A percentile compares a stretch with the other conserved stretches of the same genome.
These are phyloP conservation scores for Heliornis fulica DNA, from an alignment of 2,113 vertebrate species.

Conservation along the genomic window DNA sequence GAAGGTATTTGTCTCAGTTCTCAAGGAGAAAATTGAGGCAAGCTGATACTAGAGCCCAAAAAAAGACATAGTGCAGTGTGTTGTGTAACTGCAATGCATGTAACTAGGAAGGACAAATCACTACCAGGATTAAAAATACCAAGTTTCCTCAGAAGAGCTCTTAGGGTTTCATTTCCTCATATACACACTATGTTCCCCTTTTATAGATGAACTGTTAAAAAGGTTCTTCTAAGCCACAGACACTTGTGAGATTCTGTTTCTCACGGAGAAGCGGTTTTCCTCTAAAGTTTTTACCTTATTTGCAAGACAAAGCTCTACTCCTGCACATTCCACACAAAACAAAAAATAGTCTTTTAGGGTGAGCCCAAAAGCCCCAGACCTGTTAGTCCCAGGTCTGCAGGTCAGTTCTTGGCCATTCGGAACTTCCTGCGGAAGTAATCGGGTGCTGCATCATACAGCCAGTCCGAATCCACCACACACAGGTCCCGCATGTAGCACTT, in stretches of 20 bases:
- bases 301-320: background rate
- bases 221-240: background rate
- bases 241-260: background rate
- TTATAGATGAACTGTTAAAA: background rate
- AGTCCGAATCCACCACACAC: constrained; percentile 88
- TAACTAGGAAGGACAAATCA: too few species aligned
- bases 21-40: too few species aligned
- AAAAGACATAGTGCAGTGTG: too few species aligned
- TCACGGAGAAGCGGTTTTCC: background rate
- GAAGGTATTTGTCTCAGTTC: too few species aligned
- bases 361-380: background rate
- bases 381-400: fast-evolving
- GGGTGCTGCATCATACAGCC: constrained; percentile 89
- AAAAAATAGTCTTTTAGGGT: too few species aligned
- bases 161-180: too few species aligned
- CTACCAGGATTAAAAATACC: too few species aligned
- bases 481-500: constrained; percentile 95
- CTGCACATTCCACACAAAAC: background rate
- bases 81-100: too few species aligned
- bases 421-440: constrained; percentile 88
- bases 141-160: too few species aligned
- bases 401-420: constrained; percentile 67
- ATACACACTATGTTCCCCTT: background rate
- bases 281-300: background rate
- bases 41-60: too few species aligned